Base-by-base conservation (phyloP, 2,797 vertebrate species). In the Carcharodon carcharias region DNA sequence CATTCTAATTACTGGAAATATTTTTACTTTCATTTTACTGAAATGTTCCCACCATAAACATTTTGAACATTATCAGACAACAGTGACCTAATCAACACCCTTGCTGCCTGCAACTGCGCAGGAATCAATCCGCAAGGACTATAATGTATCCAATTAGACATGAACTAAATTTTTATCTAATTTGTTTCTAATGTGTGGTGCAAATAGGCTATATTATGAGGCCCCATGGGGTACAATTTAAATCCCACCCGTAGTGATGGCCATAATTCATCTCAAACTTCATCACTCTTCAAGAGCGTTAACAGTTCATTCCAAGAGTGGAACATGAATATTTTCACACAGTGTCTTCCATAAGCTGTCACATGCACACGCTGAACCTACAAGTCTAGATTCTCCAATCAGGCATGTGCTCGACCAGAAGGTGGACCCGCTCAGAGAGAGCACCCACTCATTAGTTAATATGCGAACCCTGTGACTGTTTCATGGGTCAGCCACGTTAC, bases 161-260 rank as follows among this genome's bases (percentile, higher is more conserved):
- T 73, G n/a, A n/a, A 82, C 35, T 50, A 77, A 28, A 95, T 73
- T 77, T 77, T 56, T 73, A n/a, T 71, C 69, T 77, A 77, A 95
- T 95, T 95, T 31, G 31, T 95, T 77, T 56, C 50, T 56, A 95
- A 95, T 95, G 94, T 50, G 28, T 77, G 69, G 94, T 45, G 77
- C 18, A 54, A 93, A 56, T 69, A 71, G 94, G 50, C 14, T 54
- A 73, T n/a, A 73, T 71, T 54, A 56, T 56, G 31, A 56, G 28
- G 45, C 69, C 94, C 28, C 40, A 56, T n/a, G 45, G 50, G 45
- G 45, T 71, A 63, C 5, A 77, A 95, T 73, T 77, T 77, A 77
- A 54, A 95, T 56, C 31, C 69, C 69, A 56, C 50, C 54, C 45
- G 2, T 56, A n/a, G 45, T 54, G 28, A 45, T 77, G 94, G 69